Evolutionary conservation across 2,797 vertebrate genomes (phyloP), one percentile per base, ranked within the genome.

Genomic region (Danio kyathit): DNA sequence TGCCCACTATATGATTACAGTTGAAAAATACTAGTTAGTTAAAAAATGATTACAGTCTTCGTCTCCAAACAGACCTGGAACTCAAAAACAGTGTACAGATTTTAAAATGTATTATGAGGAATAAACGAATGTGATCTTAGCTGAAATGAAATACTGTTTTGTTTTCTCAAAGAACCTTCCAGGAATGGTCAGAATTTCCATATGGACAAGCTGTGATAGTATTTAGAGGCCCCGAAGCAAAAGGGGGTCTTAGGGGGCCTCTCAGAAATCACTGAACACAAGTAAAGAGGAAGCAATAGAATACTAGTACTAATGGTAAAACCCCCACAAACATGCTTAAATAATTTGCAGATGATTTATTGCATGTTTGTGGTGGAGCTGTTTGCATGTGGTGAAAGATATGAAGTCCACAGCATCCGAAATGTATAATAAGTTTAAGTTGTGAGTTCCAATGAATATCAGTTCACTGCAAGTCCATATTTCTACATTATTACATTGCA

Each of bases 141-240:
- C 38, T 54, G n/a, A 76, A 21, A 76, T 21, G 0, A 66, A 44
- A 56, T 17, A 76, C 17, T 29, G 40, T 57, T 72, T 57, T 66
- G 48, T 43, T 48, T 77, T 77, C 41, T 38, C 19, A n/a, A 29
- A 17, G 9, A 66, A 13, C 14, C 48, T 38, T 14, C 17, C 13
- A 57, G 52, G 40, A 76, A 76, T n/a, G 29, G 12, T 66, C 17
- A 52, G 12, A 57, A 14, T 56, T 77, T 57, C 52, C 41, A 67
- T 59, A 38, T 67, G 64, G 41, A 40, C 64, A 69, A 49, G 76
- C 21, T 59, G 63, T 66, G 43, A 57, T 14, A 40, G 21, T 60
- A 5, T 38, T 78, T 38, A 40, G 52, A 48, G 52, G 13, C 19
- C 52, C 63, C 8, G 0, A 19, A 66, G 38, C 40, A 16, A 66